phyloP scores from a whole-genome alignment of 2,888 invertebrate genomes.

The Nesidiocoris tenuis region DNA sequence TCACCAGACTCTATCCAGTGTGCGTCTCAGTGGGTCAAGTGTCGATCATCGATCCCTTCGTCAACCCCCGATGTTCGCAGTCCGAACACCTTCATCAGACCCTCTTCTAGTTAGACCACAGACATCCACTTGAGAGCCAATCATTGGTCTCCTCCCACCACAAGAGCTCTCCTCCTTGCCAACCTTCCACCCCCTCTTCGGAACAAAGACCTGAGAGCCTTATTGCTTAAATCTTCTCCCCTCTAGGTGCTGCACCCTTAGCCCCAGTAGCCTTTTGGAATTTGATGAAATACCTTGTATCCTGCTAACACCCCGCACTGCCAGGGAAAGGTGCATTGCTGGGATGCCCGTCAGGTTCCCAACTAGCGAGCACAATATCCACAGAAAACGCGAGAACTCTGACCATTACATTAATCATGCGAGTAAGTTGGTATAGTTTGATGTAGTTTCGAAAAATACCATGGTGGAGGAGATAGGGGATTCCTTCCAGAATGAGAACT shows the following conservation, averaged over 20 bases:
- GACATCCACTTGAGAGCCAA: background rate
- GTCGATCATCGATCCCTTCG: background rate
- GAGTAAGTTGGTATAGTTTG: no score
- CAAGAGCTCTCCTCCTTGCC: background rate
- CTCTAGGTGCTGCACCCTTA: no score
- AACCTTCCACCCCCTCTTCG: background rate
- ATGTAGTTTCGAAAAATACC: no score
- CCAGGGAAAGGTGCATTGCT: background rate
- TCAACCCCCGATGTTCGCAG: background rate
- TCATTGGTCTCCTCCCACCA: background rate
- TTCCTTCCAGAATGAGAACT: no score
- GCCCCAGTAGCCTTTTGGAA: background rate
- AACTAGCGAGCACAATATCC: no score
- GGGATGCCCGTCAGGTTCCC: background rate
- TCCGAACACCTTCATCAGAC: background rate
- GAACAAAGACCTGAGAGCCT: background rate
- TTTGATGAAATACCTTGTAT: background rate
- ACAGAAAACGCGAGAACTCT: no score
- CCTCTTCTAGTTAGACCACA: background rate
- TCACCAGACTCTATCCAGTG: no score
- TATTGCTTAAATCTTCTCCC: background rate
- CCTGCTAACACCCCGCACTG: background rate
- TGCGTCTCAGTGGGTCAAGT: background rate
- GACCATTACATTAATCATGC: no score
- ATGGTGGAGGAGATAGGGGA: no score